Evolutionary conservation across 1,140 invertebrate genomes (phyloP).

Genomic region (Drosophila chauvacae): DNA sequence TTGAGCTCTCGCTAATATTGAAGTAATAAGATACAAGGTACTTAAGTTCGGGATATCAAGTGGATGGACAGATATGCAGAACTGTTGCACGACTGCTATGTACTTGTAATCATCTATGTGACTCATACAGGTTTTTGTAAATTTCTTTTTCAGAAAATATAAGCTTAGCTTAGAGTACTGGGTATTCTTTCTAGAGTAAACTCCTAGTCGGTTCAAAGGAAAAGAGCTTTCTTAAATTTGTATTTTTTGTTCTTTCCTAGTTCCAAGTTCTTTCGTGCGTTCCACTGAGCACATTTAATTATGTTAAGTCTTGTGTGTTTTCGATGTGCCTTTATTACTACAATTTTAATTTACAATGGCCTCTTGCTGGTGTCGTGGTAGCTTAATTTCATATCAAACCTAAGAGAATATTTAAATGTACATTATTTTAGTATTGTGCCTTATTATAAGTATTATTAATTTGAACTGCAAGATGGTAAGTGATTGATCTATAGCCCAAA

Average conservation of each 20-base stretch:
- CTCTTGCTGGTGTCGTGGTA: too few species aligned
- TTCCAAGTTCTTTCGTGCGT: conserved; percentile 51
- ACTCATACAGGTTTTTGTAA: neutral
- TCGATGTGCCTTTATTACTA: neutral
- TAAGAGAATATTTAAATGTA: neutral
- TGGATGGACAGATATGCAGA: neutral
- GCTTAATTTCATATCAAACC: neutral
- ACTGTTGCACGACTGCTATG: neutral
- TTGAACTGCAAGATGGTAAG: neutral
- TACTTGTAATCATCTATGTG: neutral
- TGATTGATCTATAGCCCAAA: too few species aligned
- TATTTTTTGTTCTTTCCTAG: conserved; percentile 28
- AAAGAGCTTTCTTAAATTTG: neutral
- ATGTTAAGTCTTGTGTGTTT: conserved; percentile 33
- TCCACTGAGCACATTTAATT: conserved; percentile 71
- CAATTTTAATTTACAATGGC: neutral
- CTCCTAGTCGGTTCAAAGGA: neutral
- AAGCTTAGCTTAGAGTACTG: too few species aligned
- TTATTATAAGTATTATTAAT: neutral
- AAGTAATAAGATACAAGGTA: neutral
- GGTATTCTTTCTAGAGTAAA: neutral
- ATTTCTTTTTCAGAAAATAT: neutral
- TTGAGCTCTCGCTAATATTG: neutral
- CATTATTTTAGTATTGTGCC: neutral
- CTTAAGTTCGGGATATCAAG: neutral